A percentile compares a stretch with the other conserved stretches of the same genome.
Conservation (phyloP, 2,888 invertebrate genomes). For the Nomada ferruginata region DNA sequence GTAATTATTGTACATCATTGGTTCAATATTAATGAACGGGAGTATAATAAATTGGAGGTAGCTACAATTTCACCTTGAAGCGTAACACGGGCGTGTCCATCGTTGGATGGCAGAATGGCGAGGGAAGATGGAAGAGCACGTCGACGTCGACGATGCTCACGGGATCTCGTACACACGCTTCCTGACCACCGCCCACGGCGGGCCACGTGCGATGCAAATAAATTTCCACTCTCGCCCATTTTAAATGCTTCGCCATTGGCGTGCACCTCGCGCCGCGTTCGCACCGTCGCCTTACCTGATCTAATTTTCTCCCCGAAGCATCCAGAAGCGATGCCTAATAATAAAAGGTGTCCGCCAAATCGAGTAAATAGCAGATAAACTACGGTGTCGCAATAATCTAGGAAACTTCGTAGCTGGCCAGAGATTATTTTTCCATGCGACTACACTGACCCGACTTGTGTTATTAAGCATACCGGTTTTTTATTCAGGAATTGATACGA, state of each 20-base stretch:
- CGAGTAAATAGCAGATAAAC: slow-evolving; percentile 49
- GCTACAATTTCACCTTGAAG: not conserved
- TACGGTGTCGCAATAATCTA: slow-evolving; percentile 16
- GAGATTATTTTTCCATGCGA: slow-evolving; percentile 3
- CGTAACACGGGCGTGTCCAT: slow-evolving; percentile 1
- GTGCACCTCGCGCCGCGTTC: slow-evolving; percentile 26
- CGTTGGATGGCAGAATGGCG: too few species aligned
- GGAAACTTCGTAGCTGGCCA: not conserved
- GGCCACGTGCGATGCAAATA: slow-evolving; percentile 58
- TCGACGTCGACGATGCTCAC: slow-evolving; percentile 8
- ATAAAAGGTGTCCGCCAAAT: not conserved
- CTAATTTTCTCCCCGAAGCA: slow-evolving; percentile 34
- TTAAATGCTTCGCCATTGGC: slow-evolving; percentile 37
- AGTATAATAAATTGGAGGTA: too few species aligned
- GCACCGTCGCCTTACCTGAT: slow-evolving; percentile 29
- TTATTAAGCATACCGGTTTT: not conserved
- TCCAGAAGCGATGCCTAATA: slow-evolving; percentile 1
- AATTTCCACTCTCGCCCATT: slow-evolving; percentile 53
- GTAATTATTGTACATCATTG: too few species aligned
- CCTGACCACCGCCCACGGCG: slow-evolving; percentile 23
- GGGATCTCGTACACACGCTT: slow-evolving; percentile 30
- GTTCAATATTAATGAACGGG: too few species aligned
- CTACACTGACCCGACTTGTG: not conserved
- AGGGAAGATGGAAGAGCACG: not conserved
- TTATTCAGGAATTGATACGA: slow-evolving; percentile 1